These are phyloP conservation scores for Sturnus vulgaris DNA, from an alignment of 2,113 vertebrate species.

Conservation along the genomic window DNA sequence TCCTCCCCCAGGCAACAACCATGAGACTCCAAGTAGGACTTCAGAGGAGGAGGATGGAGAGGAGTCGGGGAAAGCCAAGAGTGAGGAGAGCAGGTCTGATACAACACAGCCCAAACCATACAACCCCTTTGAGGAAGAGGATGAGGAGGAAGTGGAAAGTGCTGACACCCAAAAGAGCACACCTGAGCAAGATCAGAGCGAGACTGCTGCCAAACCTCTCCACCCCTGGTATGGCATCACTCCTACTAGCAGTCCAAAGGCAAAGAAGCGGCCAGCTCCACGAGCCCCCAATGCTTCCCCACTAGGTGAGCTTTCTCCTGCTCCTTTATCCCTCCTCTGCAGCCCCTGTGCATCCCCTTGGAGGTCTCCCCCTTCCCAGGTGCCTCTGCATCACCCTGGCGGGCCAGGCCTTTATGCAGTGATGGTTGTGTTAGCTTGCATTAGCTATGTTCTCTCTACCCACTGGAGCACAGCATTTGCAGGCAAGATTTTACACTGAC, in stretches of 20 bases:
- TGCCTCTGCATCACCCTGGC: neutral
- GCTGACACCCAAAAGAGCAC: neutral
- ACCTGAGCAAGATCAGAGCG: neutral
- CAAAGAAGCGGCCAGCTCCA: slow-evolving; percentile 87
- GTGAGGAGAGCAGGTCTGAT: neutral
- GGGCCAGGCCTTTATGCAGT: neutral
- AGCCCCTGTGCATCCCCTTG: neutral
- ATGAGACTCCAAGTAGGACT: neutral
- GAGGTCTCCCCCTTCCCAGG: neutral
- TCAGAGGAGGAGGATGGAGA: slow-evolving; percentile 17
- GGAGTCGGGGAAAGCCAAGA: neutral
- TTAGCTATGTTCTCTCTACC: neutral
- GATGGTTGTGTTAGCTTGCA: neutral
- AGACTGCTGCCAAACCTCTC: slow-evolving; percentile 57
- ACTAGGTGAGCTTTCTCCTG: slow-evolving; percentile 54
- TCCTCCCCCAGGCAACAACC: slow-evolving; percentile 54
- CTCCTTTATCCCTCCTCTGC: neutral
- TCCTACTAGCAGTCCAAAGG: slow-evolving; percentile 81
- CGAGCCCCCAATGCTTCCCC: slow-evolving; percentile 76
- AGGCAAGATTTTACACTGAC: neutral
- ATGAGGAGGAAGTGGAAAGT: slow-evolving; percentile 57
- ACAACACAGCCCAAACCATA: slow-evolving; percentile 68
- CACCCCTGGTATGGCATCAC: slow-evolving; percentile 97
- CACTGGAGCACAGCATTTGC: neutral
- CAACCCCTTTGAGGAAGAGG: slow-evolving; percentile 91